Evolutionary conservation across 2,797 vertebrate species (phyloP).

Genomic region (Astyanax mexicanus): DNA sequence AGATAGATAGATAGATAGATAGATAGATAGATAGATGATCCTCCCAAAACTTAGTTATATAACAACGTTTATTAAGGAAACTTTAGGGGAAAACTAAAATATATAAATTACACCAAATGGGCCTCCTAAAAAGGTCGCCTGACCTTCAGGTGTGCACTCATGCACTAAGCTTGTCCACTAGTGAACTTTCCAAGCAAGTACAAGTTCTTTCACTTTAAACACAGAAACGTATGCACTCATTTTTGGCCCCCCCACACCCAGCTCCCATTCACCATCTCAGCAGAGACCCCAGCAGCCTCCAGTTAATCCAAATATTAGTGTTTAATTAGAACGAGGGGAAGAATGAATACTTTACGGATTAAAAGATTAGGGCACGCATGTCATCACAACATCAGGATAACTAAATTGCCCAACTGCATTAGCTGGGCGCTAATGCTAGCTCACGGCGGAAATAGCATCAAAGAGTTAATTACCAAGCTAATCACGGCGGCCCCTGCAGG

Average conservation of each 20-base stretch:
- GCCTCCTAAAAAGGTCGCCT: not conserved
- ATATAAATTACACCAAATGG: not conserved
- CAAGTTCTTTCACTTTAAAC: not conserved
- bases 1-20: no score
- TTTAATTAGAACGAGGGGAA: conserved; percentile 53
- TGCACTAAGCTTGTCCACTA: not conserved
- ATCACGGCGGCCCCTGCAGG: conserved; percentile 52
- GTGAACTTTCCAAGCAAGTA: not conserved
- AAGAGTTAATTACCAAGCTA: conserved; percentile 61
- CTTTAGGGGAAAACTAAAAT: no score
- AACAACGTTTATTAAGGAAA: no score
- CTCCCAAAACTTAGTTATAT: no score
- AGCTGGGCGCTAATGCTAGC: conserved; percentile 44
- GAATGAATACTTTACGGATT: conserved; percentile 52
- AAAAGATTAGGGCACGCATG: conserved; percentile 49
- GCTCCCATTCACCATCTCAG: not conserved
- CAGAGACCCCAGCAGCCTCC: conserved; percentile 35
- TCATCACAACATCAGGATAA: conserved; percentile 52
- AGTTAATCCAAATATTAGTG: conserved; percentile 52
- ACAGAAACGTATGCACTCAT: not conserved
- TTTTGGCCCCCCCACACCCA: not conserved
- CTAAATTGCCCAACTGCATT: conserved; percentile 48
- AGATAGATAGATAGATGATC: no score
- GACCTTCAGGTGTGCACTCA: not conserved
- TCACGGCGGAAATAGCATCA: conserved; percentile 54